These are phyloP conservation scores for Ornithorhynchus anatinus DNA, from an alignment of 2,113 vertebrate species.

Conservation along the genomic window DNA sequence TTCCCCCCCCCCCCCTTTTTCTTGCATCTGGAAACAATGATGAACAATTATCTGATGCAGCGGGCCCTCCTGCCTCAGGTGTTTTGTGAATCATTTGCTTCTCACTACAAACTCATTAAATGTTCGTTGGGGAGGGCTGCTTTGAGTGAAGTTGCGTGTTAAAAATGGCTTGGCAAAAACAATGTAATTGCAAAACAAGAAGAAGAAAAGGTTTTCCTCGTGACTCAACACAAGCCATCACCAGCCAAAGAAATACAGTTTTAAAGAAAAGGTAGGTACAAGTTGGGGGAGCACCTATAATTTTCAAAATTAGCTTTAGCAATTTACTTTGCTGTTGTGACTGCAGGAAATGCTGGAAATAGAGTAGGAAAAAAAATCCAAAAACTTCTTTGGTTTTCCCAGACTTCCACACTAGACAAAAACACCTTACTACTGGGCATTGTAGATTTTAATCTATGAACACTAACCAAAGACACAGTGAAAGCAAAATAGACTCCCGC, in stretches of 20 bases:
- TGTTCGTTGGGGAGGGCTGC: accelerated
- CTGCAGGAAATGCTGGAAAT: background rate
- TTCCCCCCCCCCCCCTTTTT: background rate
- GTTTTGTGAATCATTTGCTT: background rate
- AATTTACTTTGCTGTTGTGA: background rate
- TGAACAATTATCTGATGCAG: background rate
- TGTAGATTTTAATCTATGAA: background rate
- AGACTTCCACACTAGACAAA: background rate
- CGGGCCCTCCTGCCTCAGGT: background rate
- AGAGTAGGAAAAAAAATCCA: background rate
- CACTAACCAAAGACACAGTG: background rate
- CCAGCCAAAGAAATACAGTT: background rate
- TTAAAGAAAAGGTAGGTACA: background rate
- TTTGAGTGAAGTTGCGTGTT: background rate
- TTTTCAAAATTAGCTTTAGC: conserved; percentile 1
- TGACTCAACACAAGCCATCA: background rate
- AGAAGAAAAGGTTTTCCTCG: background rate
- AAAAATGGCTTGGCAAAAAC: background rate
- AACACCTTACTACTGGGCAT: too few species aligned
- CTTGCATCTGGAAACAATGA: background rate
- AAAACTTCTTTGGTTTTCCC: background rate
- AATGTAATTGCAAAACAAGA: background rate
- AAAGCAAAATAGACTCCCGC: background rate
- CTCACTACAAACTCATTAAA: background rate
- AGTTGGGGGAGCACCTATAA: background rate